Evolutionary conservation across 2,888 invertebrate genomes (phyloP), one percentile per base, ranked within the genome.

Genomic region (Beris morrisii): DNA sequence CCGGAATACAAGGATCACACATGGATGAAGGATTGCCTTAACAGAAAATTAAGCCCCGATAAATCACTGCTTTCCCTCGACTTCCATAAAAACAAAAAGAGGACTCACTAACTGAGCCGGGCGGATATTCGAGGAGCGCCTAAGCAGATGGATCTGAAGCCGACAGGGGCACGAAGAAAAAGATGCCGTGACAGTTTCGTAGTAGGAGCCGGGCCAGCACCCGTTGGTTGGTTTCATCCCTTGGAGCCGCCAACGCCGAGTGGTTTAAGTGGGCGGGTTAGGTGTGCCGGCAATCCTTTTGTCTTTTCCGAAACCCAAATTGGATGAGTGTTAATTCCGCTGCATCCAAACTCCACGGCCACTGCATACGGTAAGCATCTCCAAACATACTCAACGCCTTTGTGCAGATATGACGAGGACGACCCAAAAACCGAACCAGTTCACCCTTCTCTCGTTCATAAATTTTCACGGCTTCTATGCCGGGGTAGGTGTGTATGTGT

Each of bases 41-140:
- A 66, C 65, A 64, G 66, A 66, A 66, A 68, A 68, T 68, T 66
- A 68, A 66, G 66, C 64, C 57, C 13, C 68, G 28, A 68, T 68
- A 68, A 68, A 68, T 68, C 68, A 54, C 12, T 11, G 5, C 22
- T 48, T 48, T 48, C 48, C 4, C 48, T 48, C 22, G 6, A 15
- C 22, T 12, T 11, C 48, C 7, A 48, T 22, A 13, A 22, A 48
- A 48, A 48, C 13, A 5, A 48, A 48, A 48, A 13, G 12, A 38
- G 38, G 9, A 38, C 38, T 38, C 7, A 5, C 38, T 38, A 38
- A 38, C 38, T 38, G 38, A 38, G 2, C 38, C 22, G 2, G 7
- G 7, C 1, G 38, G 9, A 38, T 38, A 38, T 38, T 38, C 9
- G 38, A 38, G 9, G 9, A 38, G 38, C 38, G 38, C 5, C n/a